phyloP scores from a whole-genome alignment of 2,888 invertebrate species.

The Agonum fuliginosum region DNA sequence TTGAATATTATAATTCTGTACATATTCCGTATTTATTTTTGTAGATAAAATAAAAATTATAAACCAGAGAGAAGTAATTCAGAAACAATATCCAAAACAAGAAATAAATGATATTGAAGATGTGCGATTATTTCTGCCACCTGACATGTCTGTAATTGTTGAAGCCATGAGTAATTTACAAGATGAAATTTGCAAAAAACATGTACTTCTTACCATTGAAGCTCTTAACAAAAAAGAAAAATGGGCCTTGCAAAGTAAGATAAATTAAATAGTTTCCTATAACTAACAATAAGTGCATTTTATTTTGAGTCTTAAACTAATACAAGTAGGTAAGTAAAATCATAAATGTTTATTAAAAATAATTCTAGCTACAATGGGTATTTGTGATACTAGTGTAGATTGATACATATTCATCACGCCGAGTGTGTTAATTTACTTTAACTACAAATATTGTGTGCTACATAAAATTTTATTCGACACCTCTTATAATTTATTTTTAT shows the following conservation, averaged over 20 bases:
- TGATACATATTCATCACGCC: too few relatives aligned
- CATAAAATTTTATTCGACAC: too few relatives aligned
- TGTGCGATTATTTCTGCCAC: slow-evolving; percentile 69
- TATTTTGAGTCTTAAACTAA: too few relatives aligned
- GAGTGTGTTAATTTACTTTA: too few relatives aligned
- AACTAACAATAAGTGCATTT: too few relatives aligned
- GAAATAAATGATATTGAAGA: slow-evolving; percentile 73
- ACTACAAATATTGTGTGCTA: too few relatives aligned
- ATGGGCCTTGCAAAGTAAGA: slow-evolving; percentile 64
- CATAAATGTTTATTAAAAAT: too few relatives aligned
- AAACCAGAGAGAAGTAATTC: slow-evolving; percentile 32
- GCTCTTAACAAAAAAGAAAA: slow-evolving; percentile 73
- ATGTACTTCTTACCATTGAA: slow-evolving; percentile 74
- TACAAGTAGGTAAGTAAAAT: too few relatives aligned
- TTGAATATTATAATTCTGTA: too few relatives aligned
- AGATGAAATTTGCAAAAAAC: slow-evolving; percentile 73
- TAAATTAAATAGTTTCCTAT: background rate
- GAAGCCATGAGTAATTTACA: slow-evolving; percentile 74
- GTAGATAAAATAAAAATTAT: slow-evolving; percentile 28
- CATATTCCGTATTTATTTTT: background rate
- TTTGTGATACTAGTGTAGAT: too few relatives aligned
- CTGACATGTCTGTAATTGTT: slow-evolving; percentile 72
- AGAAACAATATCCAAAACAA: slow-evolving; percentile 60
- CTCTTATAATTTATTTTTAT: too few relatives aligned
- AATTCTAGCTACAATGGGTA: too few relatives aligned